Base-by-base conservation (phyloP, 2,113 vertebrate species). In the Tetrax tetrax region DNA sequence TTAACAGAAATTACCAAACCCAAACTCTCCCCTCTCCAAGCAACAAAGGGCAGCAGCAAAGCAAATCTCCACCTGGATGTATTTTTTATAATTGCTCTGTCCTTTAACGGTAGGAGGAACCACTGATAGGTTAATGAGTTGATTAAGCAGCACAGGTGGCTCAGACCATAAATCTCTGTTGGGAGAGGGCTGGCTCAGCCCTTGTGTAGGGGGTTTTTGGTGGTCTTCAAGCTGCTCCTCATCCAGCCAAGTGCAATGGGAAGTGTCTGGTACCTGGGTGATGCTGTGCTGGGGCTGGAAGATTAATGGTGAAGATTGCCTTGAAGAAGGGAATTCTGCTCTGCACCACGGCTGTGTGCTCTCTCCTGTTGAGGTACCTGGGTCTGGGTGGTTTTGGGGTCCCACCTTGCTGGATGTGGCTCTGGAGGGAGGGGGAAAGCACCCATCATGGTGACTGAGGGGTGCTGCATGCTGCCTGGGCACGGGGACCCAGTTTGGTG, bases 121-220 rank as follows among this genome's bases (percentile, higher is more conserved):
- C 23, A 15, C 4, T 12, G 45, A 61, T 2, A 7, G 61, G 53
- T 33, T 95, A 86, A 86, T 2, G 51, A 89, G 66, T 10, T 71
- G 10, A 60, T 89, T 28, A 27, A 59, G 25, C 47, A 78, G 50
- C 66, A 22, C 59, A 5, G 57, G 72, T 61, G 75, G 48, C 61
- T 81, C 53, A n/a, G 79, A 5, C 45, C 35, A 69, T 75, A 69
- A 72, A 85, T 71, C 63, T 8, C 18, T 29, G 38, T 45, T 0
- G 0, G 31, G 51, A 59, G 18, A 21, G 6, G 9, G 23, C 3
- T 29, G 33, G 22, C 16, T 83, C 15, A 29, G 37, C 12, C 2
- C 3, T 2, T 0, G 0, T 8, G 16, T 0, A 1, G 2, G 50
- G 20, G 25, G 13, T 0, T 35, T 21, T 33, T 38, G 43, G 1